Conservation (phyloP, 2,888 invertebrate species). For the Drosophila anceps region DNA sequence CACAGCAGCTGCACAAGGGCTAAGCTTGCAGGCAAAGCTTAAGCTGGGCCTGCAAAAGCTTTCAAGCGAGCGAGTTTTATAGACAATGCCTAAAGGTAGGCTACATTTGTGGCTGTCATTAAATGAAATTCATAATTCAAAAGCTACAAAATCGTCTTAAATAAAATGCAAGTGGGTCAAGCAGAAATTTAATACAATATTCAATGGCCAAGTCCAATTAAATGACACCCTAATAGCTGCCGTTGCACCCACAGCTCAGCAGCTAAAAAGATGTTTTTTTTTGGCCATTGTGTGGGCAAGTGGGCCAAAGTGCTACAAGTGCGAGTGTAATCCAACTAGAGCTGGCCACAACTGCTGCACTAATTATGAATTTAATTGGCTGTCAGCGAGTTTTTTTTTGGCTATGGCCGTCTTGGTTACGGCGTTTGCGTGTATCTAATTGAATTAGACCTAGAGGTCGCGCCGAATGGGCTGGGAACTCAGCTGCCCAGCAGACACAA, state of each 20-base stretch:
- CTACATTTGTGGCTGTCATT: neutral
- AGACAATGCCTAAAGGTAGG: neutral
- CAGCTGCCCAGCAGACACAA: constrained; percentile 4
- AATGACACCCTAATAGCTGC: constrained; percentile 11
- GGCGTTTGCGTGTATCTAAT: constrained; percentile 64
- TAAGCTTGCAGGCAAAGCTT: neutral
- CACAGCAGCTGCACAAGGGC: neutral
- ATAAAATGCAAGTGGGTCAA: constrained; percentile 42
- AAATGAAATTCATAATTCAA: neutral
- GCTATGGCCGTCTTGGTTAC: constrained; percentile 35
- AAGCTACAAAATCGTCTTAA: constrained; percentile 19
- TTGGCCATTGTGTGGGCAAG: constrained; percentile 26
- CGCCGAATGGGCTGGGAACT: constrained; percentile 60
- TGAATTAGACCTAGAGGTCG: constrained; percentile 71
- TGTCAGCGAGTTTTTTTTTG: constrained; percentile 44
- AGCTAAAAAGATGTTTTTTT: constrained; percentile 20
- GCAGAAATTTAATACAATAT: constrained; percentile 4
- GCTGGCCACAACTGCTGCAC: constrained; percentile 36
- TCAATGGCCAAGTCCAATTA: constrained; percentile 16
- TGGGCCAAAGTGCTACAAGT: constrained; percentile 5
- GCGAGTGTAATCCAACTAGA: constrained; percentile 7
- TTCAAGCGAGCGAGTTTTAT: neutral
- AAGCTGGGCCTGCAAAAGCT: constrained; percentile 1
- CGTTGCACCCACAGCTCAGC: constrained; percentile 3
- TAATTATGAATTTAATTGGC: constrained; percentile 57